These are phyloP conservation scores for Drosophila gaucha DNA, from an alignment of 2,888 invertebrate genomes.

Conservation along the genomic window DNA sequence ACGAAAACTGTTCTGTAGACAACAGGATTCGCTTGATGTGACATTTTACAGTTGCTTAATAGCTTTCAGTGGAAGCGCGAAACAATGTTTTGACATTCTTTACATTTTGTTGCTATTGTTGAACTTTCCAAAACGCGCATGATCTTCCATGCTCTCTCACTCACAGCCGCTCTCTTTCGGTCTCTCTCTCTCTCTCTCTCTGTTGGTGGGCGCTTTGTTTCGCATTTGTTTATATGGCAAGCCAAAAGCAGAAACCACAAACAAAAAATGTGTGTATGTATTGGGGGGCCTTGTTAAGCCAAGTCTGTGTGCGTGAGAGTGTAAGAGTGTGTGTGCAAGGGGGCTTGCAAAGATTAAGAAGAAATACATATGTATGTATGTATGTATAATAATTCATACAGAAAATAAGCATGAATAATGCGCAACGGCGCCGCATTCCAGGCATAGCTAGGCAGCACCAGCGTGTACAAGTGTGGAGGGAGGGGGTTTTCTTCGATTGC, in stretches of 20 bases:
- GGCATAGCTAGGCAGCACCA: slow-evolving; percentile 13
- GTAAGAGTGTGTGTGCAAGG: slow-evolving; percentile 16
- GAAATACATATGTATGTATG: too few relatives aligned
- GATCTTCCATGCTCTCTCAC: slow-evolving; percentile 26
- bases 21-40: slow-evolving; percentile 12
- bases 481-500: neutral
- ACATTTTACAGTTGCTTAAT: slow-evolving; percentile 15
- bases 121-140: slow-evolving; percentile 58
- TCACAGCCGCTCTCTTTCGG: slow-evolving; percentile 1
- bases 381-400: slow-evolving; percentile 55
- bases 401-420: slow-evolving; percentile 68
- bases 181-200: slow-evolving; percentile 1
- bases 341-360: slow-evolving; percentile 59
- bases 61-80: slow-evolving; percentile 12
- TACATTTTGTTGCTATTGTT: slow-evolving; percentile 46
- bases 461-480: neutral
- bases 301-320: slow-evolving; percentile 14
- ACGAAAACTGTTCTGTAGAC: neutral
- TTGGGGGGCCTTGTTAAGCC: slow-evolving; percentile 13
- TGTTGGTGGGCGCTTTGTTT: slow-evolving; percentile 51
- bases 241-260: slow-evolving; percentile 28
- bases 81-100: slow-evolving; percentile 37
- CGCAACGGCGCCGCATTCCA: slow-evolving; percentile 58
- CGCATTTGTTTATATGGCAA: slow-evolving; percentile 65
- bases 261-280: slow-evolving; percentile 21